phyloP scores from a whole-genome alignment of 2,888 invertebrate species.

The Plagiodera versicolora region DNA sequence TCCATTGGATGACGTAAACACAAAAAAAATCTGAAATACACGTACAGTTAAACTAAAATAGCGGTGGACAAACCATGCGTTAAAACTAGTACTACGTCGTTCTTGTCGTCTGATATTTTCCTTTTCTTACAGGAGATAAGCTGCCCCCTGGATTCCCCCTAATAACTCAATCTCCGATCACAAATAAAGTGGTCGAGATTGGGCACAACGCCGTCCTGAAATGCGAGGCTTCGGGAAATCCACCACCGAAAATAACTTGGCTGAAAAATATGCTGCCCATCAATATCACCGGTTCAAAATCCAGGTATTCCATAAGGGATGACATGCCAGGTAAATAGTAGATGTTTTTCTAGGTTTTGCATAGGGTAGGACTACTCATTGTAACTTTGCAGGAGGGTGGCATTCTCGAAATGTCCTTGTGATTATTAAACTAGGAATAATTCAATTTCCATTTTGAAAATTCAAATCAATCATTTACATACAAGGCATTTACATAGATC shows the following conservation, averaged over 20 bases:
- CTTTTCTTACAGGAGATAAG: constrained; percentile 75
- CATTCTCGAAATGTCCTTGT: constrained; percentile 5
- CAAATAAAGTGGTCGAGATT: constrained; percentile 95
- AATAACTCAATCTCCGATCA: constrained; percentile 82
- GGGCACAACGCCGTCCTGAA: constrained; percentile 88
- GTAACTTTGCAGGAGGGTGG: too few species aligned
- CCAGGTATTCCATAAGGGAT: constrained; percentile 81
- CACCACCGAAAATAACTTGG: constrained; percentile 86
- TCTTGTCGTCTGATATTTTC: background rate
- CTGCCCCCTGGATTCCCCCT: constrained; percentile 91
- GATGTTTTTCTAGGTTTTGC: background rate
- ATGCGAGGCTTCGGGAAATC: constrained; percentile 86
- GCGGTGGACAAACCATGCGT: too few species aligned
- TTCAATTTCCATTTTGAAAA: background rate
- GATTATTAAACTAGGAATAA: too few species aligned
- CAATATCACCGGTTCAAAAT: constrained; percentile 81
- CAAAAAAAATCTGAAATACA: too few species aligned
- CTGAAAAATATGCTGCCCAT: constrained; percentile 90
- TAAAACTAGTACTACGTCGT: too few species aligned
- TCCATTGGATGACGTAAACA: background rate
- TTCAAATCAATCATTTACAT: constrained; percentile 4
- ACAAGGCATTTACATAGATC: constrained; percentile 3
- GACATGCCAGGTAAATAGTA: constrained; percentile 69
- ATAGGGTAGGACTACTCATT: too few species aligned
- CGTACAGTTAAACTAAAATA: too few species aligned